Evolutionary conservation across 2,888 invertebrate species (phyloP), one percentile per base, ranked within the genome.

Genomic region (Agonopterix arenella): DNA sequence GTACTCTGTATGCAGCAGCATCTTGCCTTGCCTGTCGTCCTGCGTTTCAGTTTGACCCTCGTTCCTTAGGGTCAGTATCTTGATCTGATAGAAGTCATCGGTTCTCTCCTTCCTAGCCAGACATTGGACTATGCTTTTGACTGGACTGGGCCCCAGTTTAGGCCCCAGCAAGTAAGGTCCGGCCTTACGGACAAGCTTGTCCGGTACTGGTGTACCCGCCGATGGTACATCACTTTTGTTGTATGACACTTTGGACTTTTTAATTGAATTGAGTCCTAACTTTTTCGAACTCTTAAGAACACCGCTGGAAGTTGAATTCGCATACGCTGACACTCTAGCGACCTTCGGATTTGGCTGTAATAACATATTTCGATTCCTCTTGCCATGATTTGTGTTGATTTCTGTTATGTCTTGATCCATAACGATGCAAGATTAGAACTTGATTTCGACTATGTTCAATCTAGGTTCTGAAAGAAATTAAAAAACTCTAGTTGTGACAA

Each of bases 21-120:
- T 94, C 80, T 94, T 95, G 2, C 95, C 95, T 75, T 95, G 94
- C 43, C 89, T 85, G 61, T 95, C 94, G 76, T 95, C 94, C 61
- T 93, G 93, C 0, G 92, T 92, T 73, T 94, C 93, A 11, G 90
- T 74, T 58, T 91, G 89, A 0, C 84, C 84, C 10, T 90, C 89
- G 70, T 83, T 89, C 58, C 80, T 84, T 45, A 91, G 61, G 4
- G 90, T 90, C 53, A 90, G 70, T 66, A 93, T 93, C 83, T 95
- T 95, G 8, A 95, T 82, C 56, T 93, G 92, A 70, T 91, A 93
- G 72, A 92, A 94, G 49, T 93, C 90, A 75, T 93, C 92, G 36
- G 94, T 93, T 46, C 90, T 91, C 66, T 93, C 92, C 64, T 91
- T 93, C 50, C 93, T 90, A 5, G 94, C 94, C 55, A 95, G 80